Conservation (phyloP, 1,140 invertebrate genomes). For the Ceratina australensis region DNA sequence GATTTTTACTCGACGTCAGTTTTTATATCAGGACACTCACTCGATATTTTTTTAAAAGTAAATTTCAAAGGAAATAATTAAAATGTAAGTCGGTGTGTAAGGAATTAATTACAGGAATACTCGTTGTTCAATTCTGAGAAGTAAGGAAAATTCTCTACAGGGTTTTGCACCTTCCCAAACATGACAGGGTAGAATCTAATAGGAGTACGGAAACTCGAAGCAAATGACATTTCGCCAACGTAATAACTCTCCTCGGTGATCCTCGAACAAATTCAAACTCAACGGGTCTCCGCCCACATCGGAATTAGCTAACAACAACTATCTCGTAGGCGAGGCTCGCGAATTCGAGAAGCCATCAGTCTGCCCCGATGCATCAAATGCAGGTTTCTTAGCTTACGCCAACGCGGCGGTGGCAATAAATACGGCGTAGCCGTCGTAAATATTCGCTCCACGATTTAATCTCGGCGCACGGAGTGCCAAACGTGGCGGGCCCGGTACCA, state of each 20-base stretch:
- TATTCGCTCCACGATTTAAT: conserved; percentile 59
- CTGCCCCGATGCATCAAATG: neutral
- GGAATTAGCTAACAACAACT: neutral
- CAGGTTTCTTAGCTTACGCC: neutral
- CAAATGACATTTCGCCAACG: no score
- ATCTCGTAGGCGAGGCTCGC: neutral
- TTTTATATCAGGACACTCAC: no score
- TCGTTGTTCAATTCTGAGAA: no score
- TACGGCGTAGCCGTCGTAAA: conserved; percentile 53
- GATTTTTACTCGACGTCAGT: no score
- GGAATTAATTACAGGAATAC: no score
- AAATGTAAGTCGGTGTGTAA: no score
- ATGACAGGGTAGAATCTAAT: no score
- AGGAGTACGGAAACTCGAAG: no score
- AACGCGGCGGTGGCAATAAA: conserved; percentile 37
- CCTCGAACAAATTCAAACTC: neutral
- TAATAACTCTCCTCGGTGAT: neutral
- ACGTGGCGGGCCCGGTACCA: conserved; percentile 20
- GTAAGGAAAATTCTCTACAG: no score
- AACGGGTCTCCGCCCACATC: neutral
- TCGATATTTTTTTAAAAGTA: no score
- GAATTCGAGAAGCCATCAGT: neutral
- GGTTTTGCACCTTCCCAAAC: no score
- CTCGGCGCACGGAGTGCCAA: conserved; percentile 39
- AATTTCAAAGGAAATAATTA: no score